Conservation (phyloP, 2,113 vertebrate genomes). For the Ovibos moschatus region DNA sequence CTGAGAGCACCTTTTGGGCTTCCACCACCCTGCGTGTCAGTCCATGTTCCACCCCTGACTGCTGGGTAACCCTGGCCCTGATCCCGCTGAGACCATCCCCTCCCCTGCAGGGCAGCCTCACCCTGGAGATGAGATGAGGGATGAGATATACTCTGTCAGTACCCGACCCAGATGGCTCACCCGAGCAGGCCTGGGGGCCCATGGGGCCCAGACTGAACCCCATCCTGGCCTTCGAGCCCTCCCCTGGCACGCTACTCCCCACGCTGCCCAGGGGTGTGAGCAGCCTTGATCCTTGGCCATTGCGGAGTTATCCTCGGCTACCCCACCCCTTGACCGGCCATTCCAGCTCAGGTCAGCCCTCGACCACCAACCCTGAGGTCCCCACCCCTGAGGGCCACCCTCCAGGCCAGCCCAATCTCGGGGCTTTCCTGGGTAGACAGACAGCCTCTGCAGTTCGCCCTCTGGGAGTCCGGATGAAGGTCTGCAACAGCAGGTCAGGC, state of each 20-base stretch:
- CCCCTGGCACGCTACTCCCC: rapidly evolving
- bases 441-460: neutral
- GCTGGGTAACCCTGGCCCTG: neutral
- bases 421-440: neutral
- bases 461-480: neutral
- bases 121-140: neutral
- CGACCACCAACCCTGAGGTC: neutral
- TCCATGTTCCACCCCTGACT: neutral
- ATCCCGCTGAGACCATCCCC: rapidly evolving
- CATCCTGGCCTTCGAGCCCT: neutral
- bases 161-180: rapidly evolving
- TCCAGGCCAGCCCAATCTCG: rapidly evolving
- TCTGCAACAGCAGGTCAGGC: neutral
- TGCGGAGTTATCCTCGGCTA: neutral
- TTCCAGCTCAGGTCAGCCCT: neutral
- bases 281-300: neutral
- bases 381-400: neutral
- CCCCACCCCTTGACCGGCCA: neutral
- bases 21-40: rapidly evolving
- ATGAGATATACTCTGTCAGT: no score
- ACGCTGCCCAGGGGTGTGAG: rapidly evolving
- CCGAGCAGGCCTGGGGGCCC: neutral
- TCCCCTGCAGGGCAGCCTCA: neutral
- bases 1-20: neutral
- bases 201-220: neutral